phyloP scores from a whole-genome alignment of 2,113 vertebrate genomes.

The Seriola aureovittata region DNA sequence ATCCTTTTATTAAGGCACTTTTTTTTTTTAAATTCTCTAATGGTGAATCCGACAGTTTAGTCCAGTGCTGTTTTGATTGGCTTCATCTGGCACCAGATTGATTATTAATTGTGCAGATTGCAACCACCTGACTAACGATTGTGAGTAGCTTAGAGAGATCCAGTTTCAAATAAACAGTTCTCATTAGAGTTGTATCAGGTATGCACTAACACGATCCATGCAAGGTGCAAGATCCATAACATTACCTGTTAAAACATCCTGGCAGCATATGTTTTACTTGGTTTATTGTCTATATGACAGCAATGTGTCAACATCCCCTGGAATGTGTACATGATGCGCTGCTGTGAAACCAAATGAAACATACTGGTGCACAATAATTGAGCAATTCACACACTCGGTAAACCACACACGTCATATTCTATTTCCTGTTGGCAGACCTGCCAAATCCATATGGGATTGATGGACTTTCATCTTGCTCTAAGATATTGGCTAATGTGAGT shows the following conservation, averaged over 20 bases:
- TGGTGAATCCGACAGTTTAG: background rate
- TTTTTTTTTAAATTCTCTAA: background rate
- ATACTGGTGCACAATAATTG: background rate
- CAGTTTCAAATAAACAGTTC: background rate
- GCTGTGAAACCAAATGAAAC: constrained; percentile 17
- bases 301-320: constrained; percentile 9
- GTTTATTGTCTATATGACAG: constrained; percentile 17
- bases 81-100: background rate
- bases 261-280: background rate
- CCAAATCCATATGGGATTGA: constrained; percentile 26
- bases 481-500: constrained; percentile 20
- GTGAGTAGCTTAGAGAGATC: background rate
- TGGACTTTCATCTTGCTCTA: constrained; percentile 29
- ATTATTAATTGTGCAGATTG: constrained; percentile 5
- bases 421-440: constrained; percentile 36
- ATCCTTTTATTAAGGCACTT: background rate
- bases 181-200: background rate
- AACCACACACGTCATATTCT: constrained; percentile 30
- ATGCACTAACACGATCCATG: background rate
- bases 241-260: background rate
- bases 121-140: constrained; percentile 23
- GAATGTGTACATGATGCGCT: background rate
- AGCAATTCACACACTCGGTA: constrained; percentile 22
- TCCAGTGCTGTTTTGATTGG: background rate
- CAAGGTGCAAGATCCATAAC: background rate